Base-by-base conservation (phyloP, 2,888 invertebrate genomes). In the Proisotoma minuta region DNA sequence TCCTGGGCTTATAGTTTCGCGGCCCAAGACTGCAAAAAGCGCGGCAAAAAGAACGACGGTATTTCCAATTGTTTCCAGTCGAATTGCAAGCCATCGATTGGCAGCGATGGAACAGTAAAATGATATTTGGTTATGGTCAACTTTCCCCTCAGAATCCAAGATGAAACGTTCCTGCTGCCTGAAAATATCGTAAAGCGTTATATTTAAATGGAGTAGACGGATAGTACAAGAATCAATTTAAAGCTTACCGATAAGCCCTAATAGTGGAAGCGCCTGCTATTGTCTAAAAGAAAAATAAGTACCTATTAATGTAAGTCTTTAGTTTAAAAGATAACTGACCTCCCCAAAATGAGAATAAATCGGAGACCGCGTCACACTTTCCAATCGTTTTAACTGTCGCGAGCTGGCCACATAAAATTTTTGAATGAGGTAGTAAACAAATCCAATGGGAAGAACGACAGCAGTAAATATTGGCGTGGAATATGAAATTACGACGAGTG, bases 21-120 rank as follows among this genome's bases (percentile, higher is more conserved):
- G 84, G 60, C 85, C 85, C 59, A 94, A 79, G 1, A 98, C 95
- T 48, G 93, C 91, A 79, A 98, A 96, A 62, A 98, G 77, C 0
- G 96, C 89, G 2, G 98, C 87, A 78, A 95, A 96, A 76, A 99
- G 87, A 71, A 97, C 95, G 71, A 98, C 92, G 66, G 91, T 81
- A 80, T 96, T 98, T 70, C 97, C 98, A 64, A 98, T 88, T 50
- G 79, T 77, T 81, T 99, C 98, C 64, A 99, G 81, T 39, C 97
- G 5, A 15, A 43, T 20, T 12, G 43, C 43, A 4, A 43, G 18
- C 43, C 43, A 71, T 69, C 71, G 50, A 29, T 72, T 72, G 10
- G 72, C 63, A 8, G 60, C 63, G 22, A 72, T 64, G 8, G 67
- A 65, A 1, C 75, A 74, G 34, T 72, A 77, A 47, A 74, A 75